A percentile compares a stretch with the other conserved stretches of the same genome.
Conservation (phyloP, 2,888 invertebrate genomes). For the Apeira syringaria region DNA sequence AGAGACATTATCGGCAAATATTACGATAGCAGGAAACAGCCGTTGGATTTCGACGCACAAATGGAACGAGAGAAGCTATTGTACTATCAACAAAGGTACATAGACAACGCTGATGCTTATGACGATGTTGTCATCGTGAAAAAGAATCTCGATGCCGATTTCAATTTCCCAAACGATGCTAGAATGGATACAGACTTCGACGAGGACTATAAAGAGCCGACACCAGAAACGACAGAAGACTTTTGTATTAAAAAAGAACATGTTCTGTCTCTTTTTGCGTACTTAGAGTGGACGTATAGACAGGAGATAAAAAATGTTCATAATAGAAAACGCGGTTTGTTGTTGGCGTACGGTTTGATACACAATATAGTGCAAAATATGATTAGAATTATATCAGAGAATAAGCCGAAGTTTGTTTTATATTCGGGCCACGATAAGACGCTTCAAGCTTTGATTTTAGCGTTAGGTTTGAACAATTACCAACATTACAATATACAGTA, state of each 20-base stretch:
- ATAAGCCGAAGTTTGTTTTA: conserved; percentile 88
- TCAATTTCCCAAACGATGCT: conserved; percentile 76
- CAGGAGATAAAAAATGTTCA: conserved; percentile 85
- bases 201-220: conserved; percentile 72
- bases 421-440: conserved; percentile 98
- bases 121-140: conserved; percentile 78
- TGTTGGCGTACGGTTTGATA: conserved; percentile 92
- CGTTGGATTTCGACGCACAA: conserved; percentile 76
- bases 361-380: conserved; percentile 91
- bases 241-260: conserved; percentile 88
- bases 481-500: conserved; percentile 90
- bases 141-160: conserved; percentile 78
- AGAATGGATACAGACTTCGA: conserved; percentile 72
- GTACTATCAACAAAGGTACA: conserved; percentile 73
- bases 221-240: conserved; percentile 63
- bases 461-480: conserved; percentile 88
- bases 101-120: conserved; percentile 73
- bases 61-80: conserved; percentile 77
- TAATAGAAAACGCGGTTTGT: conserved; percentile 86
- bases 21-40: conserved; percentile 62
- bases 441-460: conserved; percentile 91
- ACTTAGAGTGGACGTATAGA: conserved; percentile 91
- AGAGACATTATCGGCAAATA: conserved; percentile 71
- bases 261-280: conserved; percentile 90
- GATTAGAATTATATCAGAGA: conserved; percentile 91